phyloP scores from a whole-genome alignment of 2,888 invertebrate genomes.

The Protula sp. region DNA sequence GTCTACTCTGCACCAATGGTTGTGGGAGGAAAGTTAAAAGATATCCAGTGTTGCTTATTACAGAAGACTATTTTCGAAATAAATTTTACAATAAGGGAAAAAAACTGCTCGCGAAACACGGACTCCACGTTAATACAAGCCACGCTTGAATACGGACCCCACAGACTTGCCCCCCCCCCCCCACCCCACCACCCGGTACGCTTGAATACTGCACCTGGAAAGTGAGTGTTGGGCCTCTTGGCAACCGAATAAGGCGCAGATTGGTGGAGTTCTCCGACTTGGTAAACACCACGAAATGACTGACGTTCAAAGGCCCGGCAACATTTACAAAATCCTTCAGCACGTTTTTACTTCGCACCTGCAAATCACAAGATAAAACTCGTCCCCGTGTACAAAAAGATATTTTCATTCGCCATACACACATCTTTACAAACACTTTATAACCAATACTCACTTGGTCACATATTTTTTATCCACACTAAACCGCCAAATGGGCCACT shows the following conservation, averaged over 20 bases:
- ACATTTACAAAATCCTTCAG: slow-evolving; percentile 91
- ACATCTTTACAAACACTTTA: not conserved
- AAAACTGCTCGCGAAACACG: no score
- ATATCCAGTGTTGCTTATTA: no score
- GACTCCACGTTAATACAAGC: no score
- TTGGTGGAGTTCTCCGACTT: slow-evolving; percentile 70
- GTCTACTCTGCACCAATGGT: no score
- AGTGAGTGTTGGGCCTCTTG: slow-evolving; percentile 87
- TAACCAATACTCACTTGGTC: not conserved
- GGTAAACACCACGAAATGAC: slow-evolving; percentile 85
- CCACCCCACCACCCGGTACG: no score
- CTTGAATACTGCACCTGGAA: slow-evolving; percentile 71
- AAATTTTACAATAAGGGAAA: no score
- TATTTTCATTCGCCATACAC: not conserved
- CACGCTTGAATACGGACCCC: no score
- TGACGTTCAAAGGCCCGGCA: slow-evolving; percentile 84
- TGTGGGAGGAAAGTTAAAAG: no score
- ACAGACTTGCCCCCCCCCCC: no score
- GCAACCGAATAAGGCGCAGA: slow-evolving; percentile 76
- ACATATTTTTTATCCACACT: no score
- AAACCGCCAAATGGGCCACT: no score
- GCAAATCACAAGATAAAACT: slow-evolving; percentile 24
- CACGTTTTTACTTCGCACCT: slow-evolving; percentile 85
- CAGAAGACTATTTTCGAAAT: no score
- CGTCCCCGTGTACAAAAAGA: not conserved